Base-by-base conservation (phyloP, 1,140 invertebrate species). In the Popillia japonica region DNA sequence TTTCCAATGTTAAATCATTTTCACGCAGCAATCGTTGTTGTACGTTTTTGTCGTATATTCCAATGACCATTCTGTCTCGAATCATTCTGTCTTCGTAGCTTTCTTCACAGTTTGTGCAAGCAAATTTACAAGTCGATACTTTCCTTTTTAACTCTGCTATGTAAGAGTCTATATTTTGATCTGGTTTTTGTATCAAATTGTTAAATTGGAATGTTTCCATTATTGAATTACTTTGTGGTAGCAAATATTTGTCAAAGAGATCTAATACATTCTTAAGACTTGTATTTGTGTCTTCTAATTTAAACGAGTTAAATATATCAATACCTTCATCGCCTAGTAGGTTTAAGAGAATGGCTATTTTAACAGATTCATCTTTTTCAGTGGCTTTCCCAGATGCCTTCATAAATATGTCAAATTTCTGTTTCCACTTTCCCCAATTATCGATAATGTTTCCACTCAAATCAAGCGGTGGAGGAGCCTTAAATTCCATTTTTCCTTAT, bases 31-130 rank as follows among this genome's bases (percentile, higher is more conserved):
- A n/a, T n/a, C n/a, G n/a, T n/a, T n/a, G n/a, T n/a, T n/a, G n/a
- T n/a, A n/a, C n/a, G n/a, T 23, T 27, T 6, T 77, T 42, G 55
- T 77, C 75, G 20, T 10, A 77, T 23, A 61, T 34, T 6, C 75
- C 55, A 22, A 61, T 77, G 1, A 77, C 55, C 59, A 77, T 11
- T 40, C 55, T 77, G 44, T 77, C 75, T 55, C 34, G 44, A 34
- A 34, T 34, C 27, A 34, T 34, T 34, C 27, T 34, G 4, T 34
- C 4, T 34, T 34, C 27, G 4, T 34, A 34, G 4, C 27, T 34
- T 34, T 84, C 84, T 77, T 68, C 1, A 23, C 64, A 68, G 2
- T 68, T 68, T 68, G 17, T 11, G 20, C 64, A 68, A 10, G 17
- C 17, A 77, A 59, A 77, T 77, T 77, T 48, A 77, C 75, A 77